Evolutionary conservation across 2,113 vertebrate genomes (phyloP), one percentile per base, ranked within the genome.

Genomic region (Pachycephala philippinensis): DNA sequence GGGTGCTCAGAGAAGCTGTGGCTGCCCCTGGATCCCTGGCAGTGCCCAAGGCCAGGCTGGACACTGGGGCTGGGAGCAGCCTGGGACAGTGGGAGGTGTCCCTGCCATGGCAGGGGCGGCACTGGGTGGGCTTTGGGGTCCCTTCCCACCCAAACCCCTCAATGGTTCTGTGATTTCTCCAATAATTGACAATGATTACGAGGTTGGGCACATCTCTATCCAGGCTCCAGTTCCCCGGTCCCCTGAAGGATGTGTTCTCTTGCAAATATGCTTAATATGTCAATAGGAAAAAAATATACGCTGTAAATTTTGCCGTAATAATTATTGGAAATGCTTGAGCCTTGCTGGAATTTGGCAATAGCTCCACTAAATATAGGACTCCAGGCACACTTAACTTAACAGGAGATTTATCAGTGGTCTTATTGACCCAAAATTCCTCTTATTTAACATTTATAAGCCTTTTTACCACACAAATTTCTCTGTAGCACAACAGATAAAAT

Each of bases 331-430:
- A 78, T 84, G 76, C 53, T 84, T 39, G 69, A 96, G 83, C 65
- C 80, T 86, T 45, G 53, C 65, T 89, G 77, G 57, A 90, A 84
- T 90, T 87, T 87, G 83, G 88, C 90, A 95, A 79, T 33, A 94
- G 86, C 80, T 82, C n/a, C 83, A 92, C 84, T 96, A 96, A 90
- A 94, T 96, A 95, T 65, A 90, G 93, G 79, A 70, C 92, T 97
- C 86, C 65, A 95, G 94, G 83, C 86, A 90, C 92, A 82, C 68
- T 94, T 89, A 63, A 92, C 74, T 90, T 87, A 95, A 65, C 53
- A 82, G 72, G 72, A 95, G 49, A 93, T 95, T 93, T 95, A 95
- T 94, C 95, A 66, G 81, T 45, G 84, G 57, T 57, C 89, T 84
- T 95, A 94, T 72, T 95, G 84, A 96, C 69, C 28, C 84, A 78